A percentile compares a stretch with the other conserved stretches of the same genome.
phyloP scores from a whole-genome alignment of 53 echinoderm and acorn worm genomes.

The Mesocentrotus franciscanus region DNA sequence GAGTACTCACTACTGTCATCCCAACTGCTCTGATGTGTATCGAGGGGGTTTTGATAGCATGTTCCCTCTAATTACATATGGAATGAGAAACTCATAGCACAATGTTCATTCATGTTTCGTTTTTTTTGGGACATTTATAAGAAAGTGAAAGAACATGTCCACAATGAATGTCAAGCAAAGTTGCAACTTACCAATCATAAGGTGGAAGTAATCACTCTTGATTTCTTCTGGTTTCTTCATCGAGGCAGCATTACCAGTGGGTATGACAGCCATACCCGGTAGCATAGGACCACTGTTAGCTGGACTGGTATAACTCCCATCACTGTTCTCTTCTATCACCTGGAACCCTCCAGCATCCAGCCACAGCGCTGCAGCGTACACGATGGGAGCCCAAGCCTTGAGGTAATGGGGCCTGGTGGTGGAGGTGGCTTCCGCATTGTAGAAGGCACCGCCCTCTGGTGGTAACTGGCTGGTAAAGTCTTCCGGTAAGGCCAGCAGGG shows the following conservation, averaged over 20 bases:
- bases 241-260: conserved; percentile 57
- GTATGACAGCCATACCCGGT: conserved; percentile 76
- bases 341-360: conserved; percentile 87
- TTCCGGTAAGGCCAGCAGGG: conserved; percentile 87
- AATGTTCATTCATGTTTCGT: no score
- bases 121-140: no score
- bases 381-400: conserved; percentile 96
- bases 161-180: not conserved
- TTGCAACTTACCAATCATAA: conserved; percentile 82
- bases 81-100: no score
- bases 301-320: conserved; percentile 81
- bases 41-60: no score
- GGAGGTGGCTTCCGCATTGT: conserved; percentile 94
- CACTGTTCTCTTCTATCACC: conserved; percentile 79
- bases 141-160: no score
- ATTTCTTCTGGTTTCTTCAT: conserved; percentile 81
- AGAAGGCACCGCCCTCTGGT: conserved; percentile 94
- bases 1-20: no score
- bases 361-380: conserved; percentile 95
- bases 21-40: no score
- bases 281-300: conserved; percentile 79
- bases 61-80: no score
- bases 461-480: conserved; percentile 97
- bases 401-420: conserved; percentile 96
- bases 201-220: conserved; percentile 91